Evolutionary conservation across 2,797 vertebrate species (phyloP), one percentile per base, ranked within the genome.

Genomic region (Brotula barbata): DNA sequence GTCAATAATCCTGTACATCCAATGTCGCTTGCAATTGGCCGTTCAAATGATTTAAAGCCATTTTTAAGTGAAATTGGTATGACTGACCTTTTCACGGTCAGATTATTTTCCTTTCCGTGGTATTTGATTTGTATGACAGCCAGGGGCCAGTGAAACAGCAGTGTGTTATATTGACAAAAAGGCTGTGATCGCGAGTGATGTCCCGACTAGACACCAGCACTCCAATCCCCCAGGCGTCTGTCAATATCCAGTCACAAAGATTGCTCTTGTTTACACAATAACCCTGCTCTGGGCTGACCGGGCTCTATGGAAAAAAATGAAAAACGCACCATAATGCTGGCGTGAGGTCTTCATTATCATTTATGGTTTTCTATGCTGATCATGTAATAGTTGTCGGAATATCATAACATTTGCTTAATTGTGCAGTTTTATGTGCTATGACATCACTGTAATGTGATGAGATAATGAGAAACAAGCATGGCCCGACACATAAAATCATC

Each of bases 191-290:
- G 69, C 19, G 23, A 77, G 88, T 22, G 87, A 87, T 63, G 80
- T 90, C 89, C 65, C 85, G 65, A 57, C 73, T 68, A 83, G 78
- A 75, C 85, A 77, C 84, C 28, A 45, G 54, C 65, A 59, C 36
- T 39, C 64, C 41, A 48, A 44, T 20, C 44, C 46, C 40, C 52
- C 39, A 7, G 14, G 58, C 41, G 25, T 66, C 77, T 73, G 83
- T 81, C 77, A 69, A 64, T 73, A 76, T 58, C 46, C 47, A 64
- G 10, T 68, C 77, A 89, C 86, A 89, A 74, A 80, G 71, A 48
- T 57, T 41, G 53, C 62, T 66, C 48, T 77, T 83, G 79, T 89
- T 87, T 58, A 68, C 71, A 66, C 16, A 14, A 42, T 37, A 39
- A 20, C 13, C 47, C 57, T 58, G 53, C 57, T 72, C 55, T 64